Evolutionary conservation across 2,888 invertebrate genomes (phyloP).

Genomic region (Drosophila merina): DNA sequence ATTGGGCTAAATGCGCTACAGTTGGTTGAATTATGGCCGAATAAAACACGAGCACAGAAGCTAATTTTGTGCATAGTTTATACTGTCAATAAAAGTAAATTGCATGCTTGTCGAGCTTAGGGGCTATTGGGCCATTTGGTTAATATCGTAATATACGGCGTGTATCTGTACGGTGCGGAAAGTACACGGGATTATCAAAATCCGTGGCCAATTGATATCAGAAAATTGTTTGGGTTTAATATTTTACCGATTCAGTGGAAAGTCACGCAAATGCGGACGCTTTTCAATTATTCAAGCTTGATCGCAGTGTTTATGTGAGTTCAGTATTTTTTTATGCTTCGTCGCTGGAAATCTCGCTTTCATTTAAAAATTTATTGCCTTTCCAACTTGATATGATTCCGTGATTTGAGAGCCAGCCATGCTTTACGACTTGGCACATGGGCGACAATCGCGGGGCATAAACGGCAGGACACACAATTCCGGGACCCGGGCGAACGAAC

Average conservation of each 20-base stretch:
- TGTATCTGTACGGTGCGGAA: constrained; percentile 6
- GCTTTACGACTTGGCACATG: constrained; percentile 32
- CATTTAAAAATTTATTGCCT: constrained; percentile 39
- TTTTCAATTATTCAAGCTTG: constrained; percentile 24
- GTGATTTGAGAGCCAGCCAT: constrained; percentile 6
- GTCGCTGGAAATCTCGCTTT: constrained; percentile 19
- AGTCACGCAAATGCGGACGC: constrained; percentile 9
- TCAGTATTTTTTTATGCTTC: constrained; percentile 30
- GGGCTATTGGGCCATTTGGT: constrained; percentile 41
- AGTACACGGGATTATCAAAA: constrained; percentile 19
- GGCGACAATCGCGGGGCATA: constrained; percentile 17
- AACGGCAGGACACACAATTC: constrained; percentile 25
- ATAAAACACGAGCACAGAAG: constrained; percentile 40
- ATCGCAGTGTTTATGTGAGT: constrained; percentile 33
- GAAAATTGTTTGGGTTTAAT: not conserved
- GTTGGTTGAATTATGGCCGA: constrained; percentile 52
- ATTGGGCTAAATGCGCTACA: constrained; percentile 36
- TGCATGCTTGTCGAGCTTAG: constrained; percentile 38
- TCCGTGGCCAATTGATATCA: constrained; percentile 7
- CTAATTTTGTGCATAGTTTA: constrained; percentile 49
- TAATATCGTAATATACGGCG: constrained; percentile 22
- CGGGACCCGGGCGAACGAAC: constrained; percentile 6
- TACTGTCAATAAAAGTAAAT: constrained; percentile 42
- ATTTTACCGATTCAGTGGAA: not conserved
- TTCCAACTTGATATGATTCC: constrained; percentile 11